Percentiles rank a stretch among this genome's conserved stretches.
Evolutionary conservation across 2,113 vertebrate genomes (phyloP).

Genomic region (Bufo gargarizans): DNA sequence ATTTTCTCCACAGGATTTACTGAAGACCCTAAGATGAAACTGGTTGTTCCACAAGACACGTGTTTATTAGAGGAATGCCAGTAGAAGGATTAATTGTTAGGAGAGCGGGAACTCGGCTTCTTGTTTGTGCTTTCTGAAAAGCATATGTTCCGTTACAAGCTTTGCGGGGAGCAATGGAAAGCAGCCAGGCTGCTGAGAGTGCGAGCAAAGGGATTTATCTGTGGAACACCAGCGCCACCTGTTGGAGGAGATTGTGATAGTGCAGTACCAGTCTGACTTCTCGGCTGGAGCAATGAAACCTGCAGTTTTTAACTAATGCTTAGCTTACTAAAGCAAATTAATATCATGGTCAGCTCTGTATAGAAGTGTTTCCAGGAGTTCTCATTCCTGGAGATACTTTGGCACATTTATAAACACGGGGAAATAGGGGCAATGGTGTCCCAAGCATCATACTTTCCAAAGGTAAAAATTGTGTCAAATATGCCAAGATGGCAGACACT

Average conservation of each 20-base stretch:
- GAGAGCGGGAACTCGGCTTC: not conserved
- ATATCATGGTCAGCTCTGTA: too few relatives aligned
- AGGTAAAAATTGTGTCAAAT: too few relatives aligned
- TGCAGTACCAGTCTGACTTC: not conserved
- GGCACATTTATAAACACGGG: too few relatives aligned
- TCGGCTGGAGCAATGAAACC: too few relatives aligned
- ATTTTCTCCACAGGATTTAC: not conserved
- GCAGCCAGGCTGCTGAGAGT: not conserved
- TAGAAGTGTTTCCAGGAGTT: too few relatives aligned
- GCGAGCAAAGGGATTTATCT: not conserved
- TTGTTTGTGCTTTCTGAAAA: not conserved
- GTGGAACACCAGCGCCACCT: conserved; percentile 48
- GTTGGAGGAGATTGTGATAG: not conserved
- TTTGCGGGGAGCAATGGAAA: not conserved
- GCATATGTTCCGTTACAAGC: not conserved
- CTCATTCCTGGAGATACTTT: too few relatives aligned
- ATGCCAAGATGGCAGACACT: too few relatives aligned
- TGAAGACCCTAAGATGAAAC: not conserved
- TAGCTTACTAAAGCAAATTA: too few relatives aligned
- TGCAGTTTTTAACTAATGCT: too few relatives aligned
- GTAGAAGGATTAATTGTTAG: not conserved
- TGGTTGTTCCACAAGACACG: not conserved
- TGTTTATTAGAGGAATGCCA: not conserved
- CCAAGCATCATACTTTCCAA: too few relatives aligned
- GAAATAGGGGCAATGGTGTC: too few relatives aligned